These are phyloP conservation scores for Danio kyathit DNA, from an alignment of 2,797 vertebrate species.

Conservation along the genomic window DNA sequence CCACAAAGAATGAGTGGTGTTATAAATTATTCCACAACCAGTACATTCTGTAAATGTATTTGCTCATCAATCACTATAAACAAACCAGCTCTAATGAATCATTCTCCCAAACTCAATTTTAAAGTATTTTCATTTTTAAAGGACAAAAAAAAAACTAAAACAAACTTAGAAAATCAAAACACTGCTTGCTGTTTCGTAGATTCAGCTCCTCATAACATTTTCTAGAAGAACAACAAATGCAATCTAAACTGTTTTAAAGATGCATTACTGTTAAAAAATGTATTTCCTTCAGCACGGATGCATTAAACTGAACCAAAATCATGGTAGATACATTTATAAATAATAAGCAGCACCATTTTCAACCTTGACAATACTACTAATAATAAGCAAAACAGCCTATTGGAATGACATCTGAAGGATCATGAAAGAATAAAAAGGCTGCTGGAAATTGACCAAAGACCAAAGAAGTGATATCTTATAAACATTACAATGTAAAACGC, in stretches of 20 bases:
- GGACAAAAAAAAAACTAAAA: too few relatives aligned
- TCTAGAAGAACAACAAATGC: not conserved
- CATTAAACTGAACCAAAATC: not conserved
- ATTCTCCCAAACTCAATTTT: not conserved
- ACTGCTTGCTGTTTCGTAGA: too few relatives aligned
- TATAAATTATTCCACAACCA: not conserved
- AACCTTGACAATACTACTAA: too few relatives aligned
- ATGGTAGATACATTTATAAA: not conserved
- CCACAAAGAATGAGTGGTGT: not conserved
- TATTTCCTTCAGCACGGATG: not conserved
- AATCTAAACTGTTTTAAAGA: not conserved
- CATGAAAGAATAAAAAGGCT: too few relatives aligned
- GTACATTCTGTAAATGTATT: not conserved
- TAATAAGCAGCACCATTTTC: too few relatives aligned
- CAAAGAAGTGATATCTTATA: too few relatives aligned
- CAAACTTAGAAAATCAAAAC: too few relatives aligned
- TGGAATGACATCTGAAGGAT: too few relatives aligned
- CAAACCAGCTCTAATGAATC: not conserved
- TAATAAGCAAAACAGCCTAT: too few relatives aligned
- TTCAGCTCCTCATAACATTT: not conserved
- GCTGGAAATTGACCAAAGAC: too few relatives aligned
- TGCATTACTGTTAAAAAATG: not conserved
- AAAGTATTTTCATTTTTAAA: too few relatives aligned
- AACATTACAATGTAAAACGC: too few relatives aligned
- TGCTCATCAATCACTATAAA: not conserved